phyloP scores from a whole-genome alignment of 2,888 invertebrate species.

The Parnassius glacialis region DNA sequence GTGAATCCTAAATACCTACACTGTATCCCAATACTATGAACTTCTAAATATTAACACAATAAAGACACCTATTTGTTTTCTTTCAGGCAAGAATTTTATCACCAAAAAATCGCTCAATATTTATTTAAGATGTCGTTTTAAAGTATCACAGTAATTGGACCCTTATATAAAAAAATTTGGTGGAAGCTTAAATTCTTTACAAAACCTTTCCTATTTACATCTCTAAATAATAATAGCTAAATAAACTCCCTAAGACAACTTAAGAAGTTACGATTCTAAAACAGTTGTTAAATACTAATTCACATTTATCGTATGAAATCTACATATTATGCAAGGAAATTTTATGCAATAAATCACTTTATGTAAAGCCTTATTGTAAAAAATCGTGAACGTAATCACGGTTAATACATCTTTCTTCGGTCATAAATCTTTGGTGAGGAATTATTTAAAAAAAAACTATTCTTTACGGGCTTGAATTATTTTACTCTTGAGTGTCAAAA shows the following conservation, averaged over 20 bases:
- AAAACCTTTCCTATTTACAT: slow-evolving; percentile 1
- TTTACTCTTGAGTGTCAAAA: too few species aligned
- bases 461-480: too few species aligned
- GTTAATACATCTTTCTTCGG: too few species aligned
- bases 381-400: too few species aligned
- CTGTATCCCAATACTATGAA: neutral
- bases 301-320: neutral
- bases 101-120: slow-evolving; percentile 3
- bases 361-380: too few species aligned
- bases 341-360: too few species aligned
- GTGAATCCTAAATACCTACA: neutral
- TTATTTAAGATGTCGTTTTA: slow-evolving; percentile 9
- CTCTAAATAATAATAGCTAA: slow-evolving; percentile 17
- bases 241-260: neutral
- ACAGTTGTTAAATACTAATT: neutral
- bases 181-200: slow-evolving; percentile 3
- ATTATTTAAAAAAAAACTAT: too few species aligned
- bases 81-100: slow-evolving; percentile 21
- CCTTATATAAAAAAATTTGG: slow-evolving; percentile 18
- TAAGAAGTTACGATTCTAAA: neutral
- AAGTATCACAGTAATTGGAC: slow-evolving; percentile 27
- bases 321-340: too few species aligned
- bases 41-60: neutral
- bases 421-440: too few species aligned
- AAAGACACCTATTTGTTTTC: neutral